A percentile compares a stretch with the other conserved stretches of the same genome.
phyloP scores from a whole-genome alignment of 2,888 invertebrate species.

The Hydrotaea cyrtoneurina region DNA sequence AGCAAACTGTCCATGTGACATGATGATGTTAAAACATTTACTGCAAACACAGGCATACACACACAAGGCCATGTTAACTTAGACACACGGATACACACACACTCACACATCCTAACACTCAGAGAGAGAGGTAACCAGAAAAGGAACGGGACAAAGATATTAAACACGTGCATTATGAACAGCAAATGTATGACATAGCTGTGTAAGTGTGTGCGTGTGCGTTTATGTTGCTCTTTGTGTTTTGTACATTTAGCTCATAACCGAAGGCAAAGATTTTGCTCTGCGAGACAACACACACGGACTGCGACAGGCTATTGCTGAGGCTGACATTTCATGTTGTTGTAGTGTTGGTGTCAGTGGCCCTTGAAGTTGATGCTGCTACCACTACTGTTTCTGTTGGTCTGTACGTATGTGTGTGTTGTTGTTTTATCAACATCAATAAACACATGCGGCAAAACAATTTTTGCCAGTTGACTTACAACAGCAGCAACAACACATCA shows the following conservation, averaged over 20 bases:
- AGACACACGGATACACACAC: neutral
- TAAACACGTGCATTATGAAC: conserved; percentile 18
- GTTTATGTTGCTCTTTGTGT: neutral
- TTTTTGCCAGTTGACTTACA: conserved; percentile 12
- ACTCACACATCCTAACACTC: neutral
- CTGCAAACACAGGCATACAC: conserved; percentile 14
- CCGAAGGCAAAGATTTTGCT: conserved; percentile 24
- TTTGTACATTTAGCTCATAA: conserved; percentile 30
- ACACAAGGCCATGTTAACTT: conserved; percentile 26
- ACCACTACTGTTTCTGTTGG: neutral
- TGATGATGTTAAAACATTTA: conserved; percentile 51
- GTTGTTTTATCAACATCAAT: conserved; percentile 41
- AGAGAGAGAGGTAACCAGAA: neutral
- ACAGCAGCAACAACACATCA: neutral
- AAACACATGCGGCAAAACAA: conserved; percentile 35
- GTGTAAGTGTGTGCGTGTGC: neutral
- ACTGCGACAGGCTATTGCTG: neutral
- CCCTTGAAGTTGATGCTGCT: neutral
- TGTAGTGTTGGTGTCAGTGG: conserved; percentile 1
- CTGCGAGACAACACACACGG: neutral
- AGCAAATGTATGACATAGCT: conserved; percentile 10
- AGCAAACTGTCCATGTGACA: conserved; percentile 52
- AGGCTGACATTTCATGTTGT: conserved; percentile 16
- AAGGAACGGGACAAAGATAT: neutral
- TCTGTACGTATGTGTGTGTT: neutral